Evolutionary conservation across 1,140 invertebrate genomes (phyloP), one percentile per base, ranked within the genome.

Genomic region (Drosophila bifasciata): DNA sequence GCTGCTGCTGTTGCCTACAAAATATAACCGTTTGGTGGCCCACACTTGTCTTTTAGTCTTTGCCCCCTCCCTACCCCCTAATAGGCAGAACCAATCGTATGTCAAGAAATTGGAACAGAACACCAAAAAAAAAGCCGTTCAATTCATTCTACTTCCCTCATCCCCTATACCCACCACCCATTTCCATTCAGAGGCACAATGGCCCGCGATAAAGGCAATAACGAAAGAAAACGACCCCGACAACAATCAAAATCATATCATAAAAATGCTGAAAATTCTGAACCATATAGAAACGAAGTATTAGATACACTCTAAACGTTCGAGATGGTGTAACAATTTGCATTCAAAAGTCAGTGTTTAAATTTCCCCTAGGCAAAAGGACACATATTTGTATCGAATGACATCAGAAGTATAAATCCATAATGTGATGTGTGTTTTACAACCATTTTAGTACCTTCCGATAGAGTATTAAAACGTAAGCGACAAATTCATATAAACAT

Each of bases 81-180:
- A 63, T 51, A 36, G 59, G 40, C 60, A 73, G 70, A 74, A 74
- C 70, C 70, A 74, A 74, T 74, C 46, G 71, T 19, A 25, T 57
- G 45, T 64, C 70, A 46, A 48, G 59, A 64, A 74, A 74, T 74
- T 64, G 70, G 70, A 64, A 55, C 52, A 55, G 16, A 51, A 61
- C 59, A 63, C 45, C 36, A 64, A 73, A 73, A 45, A 64, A 73
- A 73, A 45, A 55, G 50, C 70, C 45, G 50, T 55, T 73, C 70
- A 36, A 3, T 13, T 36, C 32, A 36, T 13, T 36, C 32, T 11
- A 36, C 11, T 36, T 13, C 11, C 11, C 11, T 32, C 32, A 11
- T 5, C 32, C 32, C 32, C 32, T 11, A 36, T 36, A 13, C 32
- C 32, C n/a, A n/a, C n/a, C n/a, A n/a, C n/a, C 19, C 32, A 36